Evolutionary conservation across 30 jellyfish, hydroid and myxozoan genomes (phyloP), one percentile per base, ranked within the genome.

Genomic region (Morbakka virulenta): DNA sequence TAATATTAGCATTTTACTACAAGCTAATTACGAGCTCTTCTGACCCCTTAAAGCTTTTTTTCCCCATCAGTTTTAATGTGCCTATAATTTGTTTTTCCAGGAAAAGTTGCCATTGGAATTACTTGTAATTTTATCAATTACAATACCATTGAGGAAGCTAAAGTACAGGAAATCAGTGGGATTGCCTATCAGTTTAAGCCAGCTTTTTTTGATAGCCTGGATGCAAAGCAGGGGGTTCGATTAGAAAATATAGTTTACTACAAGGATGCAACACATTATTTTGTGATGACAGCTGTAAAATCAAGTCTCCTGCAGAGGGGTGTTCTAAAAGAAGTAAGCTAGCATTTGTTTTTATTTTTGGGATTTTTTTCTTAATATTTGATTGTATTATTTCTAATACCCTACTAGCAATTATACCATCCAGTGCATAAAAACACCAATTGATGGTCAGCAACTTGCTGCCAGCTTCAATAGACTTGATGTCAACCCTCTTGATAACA

Each of bases 71-170:
- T n/a, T n/a, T n/a, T n/a, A n/a, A n/a, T n/a, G n/a, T n/a, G n/a
- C n/a, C n/a, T n/a, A n/a, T n/a, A n/a, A n/a, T n/a, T 79, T 65
- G 4, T 49, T 24, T 30, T 50, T 51, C 2, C 47, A 92, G 98
- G 98, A 41, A 96, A 96, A 9, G 86, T 92, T 23, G 98, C 98
- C 4, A 92, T 92, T 74, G 98, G 98, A 17, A 92, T 92, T 21
- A 92, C 98, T 2, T 92, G 98, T 79, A 92, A 92, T 51, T 92
- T 92, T 80, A 95, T 92, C 62, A 85, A 92, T 69, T 80, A 92
- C 76, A 92, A 92, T 47, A 85, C 98, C 34, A 64, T 78, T 36
- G 99, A 89, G 70, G 99, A 93, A 77, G 99, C 99, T 33, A 78
- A 87, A 1, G 97, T 87, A 0, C 70, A 83, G 28, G 99, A 93